Percentiles rank a stretch among this genome's conserved stretches.
Evolutionary conservation across 2,113 vertebrate species (phyloP).

Genomic region (Ginglymostoma cirratum): DNA sequence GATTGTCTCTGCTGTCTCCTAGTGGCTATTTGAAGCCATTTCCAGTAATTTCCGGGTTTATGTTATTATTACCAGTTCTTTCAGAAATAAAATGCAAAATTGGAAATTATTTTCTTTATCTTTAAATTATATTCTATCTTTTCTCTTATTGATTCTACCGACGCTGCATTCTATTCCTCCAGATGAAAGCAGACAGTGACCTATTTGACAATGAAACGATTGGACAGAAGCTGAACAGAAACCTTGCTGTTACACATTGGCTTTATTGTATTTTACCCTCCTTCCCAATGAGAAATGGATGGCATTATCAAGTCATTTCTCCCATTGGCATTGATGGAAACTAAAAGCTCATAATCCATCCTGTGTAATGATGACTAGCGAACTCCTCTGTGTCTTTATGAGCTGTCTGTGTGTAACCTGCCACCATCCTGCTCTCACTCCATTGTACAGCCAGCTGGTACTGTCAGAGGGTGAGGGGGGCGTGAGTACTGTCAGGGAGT

Average conservation of each 20-base stretch:
- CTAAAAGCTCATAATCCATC: neutral
- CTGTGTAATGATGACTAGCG: too few species aligned
- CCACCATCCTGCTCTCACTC: neutral
- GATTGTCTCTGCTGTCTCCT: conserved; percentile 24
- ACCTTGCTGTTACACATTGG: neutral
- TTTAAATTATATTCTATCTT: neutral
- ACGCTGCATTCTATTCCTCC: neutral
- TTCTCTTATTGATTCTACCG: neutral
- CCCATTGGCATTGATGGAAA: neutral
- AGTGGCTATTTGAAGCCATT: neutral
- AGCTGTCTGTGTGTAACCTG: neutral
- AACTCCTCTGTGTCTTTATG: neutral
- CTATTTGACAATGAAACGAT: neutral
- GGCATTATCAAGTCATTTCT: neutral
- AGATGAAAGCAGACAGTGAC: neutral
- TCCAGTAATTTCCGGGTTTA: neutral
- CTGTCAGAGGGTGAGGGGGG: too few species aligned
- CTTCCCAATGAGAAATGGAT: neutral
- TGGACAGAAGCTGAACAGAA: neutral
- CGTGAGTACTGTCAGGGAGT: too few species aligned
- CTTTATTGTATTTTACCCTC: neutral
- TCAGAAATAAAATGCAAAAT: neutral
- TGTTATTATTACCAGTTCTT: neutral
- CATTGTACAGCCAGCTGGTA: neutral
- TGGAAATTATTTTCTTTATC: neutral